phyloP scores from a whole-genome alignment of 1,140 invertebrate genomes.

The Drosophila ambigua region DNA sequence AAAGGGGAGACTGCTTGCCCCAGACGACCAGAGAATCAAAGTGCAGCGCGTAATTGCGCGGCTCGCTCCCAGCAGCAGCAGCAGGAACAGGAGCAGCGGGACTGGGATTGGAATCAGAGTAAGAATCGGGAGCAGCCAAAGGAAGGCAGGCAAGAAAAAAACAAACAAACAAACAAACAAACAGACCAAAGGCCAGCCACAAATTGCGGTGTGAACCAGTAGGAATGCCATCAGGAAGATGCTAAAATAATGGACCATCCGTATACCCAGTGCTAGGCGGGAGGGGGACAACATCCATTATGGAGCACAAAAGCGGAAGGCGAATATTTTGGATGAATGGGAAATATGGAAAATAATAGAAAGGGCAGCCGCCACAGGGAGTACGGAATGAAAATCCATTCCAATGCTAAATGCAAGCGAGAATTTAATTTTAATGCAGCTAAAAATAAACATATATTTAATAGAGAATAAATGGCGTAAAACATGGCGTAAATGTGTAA shows the following conservation, averaged over 20 bases:
- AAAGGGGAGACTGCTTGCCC: no score
- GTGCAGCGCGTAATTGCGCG: conserved; percentile 78
- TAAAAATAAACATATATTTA: no score
- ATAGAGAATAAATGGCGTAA: no score
- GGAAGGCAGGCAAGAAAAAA: conserved; percentile 39
- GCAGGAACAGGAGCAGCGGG: not conserved
- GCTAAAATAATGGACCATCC: not conserved
- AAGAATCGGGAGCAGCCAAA: conserved; percentile 32
- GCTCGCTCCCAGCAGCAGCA: conserved; percentile 19
- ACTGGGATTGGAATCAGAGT: not conserved
- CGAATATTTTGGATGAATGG: no score
- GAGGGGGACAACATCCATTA: conserved; percentile 1
- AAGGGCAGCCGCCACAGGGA: no score
- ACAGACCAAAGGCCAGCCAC: conserved; percentile 52
- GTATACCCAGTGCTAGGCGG: conserved; percentile 28
- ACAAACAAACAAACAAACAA: conserved; percentile 68
- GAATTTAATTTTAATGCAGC: no score
- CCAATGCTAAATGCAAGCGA: no score
- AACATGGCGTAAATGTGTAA: no score
- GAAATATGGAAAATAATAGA: no score
- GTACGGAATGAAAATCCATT: no score
- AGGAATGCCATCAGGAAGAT: conserved; percentile 17
- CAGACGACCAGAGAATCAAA: conserved; percentile 56
- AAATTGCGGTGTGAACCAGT: conserved; percentile 77
- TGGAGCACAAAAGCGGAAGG: no score